Conservation (phyloP, 2,113 vertebrate species). For the Empidonax alnorum region DNA sequence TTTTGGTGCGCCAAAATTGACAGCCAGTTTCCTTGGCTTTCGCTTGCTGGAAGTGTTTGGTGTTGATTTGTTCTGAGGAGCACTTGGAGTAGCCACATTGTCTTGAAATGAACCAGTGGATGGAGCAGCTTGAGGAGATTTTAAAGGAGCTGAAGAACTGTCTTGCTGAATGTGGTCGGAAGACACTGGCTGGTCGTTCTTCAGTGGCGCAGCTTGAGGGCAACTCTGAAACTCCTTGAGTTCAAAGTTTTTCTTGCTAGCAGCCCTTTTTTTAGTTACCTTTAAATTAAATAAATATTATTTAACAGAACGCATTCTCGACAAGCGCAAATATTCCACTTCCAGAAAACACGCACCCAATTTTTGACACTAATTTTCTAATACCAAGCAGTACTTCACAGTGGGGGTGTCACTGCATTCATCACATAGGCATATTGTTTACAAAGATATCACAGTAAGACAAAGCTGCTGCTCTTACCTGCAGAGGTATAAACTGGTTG, state of each 20-base stretch:
- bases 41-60: slow-evolving; percentile 86
- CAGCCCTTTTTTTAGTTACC: slow-evolving; percentile 97
- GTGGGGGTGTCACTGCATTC: background rate
- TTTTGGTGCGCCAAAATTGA: slow-evolving; percentile 93
- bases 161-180: slow-evolving; percentile 68
- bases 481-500: slow-evolving; percentile 95
- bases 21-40: slow-evolving; percentile 92
- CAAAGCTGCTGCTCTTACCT: slow-evolving; percentile 77
- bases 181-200: slow-evolving; percentile 69
- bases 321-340: slow-evolving; percentile 35
- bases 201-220: slow-evolving; percentile 69
- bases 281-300: slow-evolving; percentile 75
- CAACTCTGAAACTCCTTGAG: slow-evolving; percentile 80
- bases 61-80: slow-evolving; percentile 71
- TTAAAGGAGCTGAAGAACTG: slow-evolving; percentile 49
- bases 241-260: slow-evolving; percentile 87
- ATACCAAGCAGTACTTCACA: background rate
- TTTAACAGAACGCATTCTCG: slow-evolving; percentile 57
- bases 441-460: background rate
- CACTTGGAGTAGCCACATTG: slow-evolving; percentile 67
- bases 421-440: background rate
- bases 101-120: slow-evolving; percentile 60
- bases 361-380: background rate
- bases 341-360: slow-evolving; percentile 28
- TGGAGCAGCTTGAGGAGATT: slow-evolving; percentile 56